These are phyloP conservation scores for Callinectes sapidus DNA, from an alignment of 2,888 invertebrate genomes.

Conservation along the genomic window DNA sequence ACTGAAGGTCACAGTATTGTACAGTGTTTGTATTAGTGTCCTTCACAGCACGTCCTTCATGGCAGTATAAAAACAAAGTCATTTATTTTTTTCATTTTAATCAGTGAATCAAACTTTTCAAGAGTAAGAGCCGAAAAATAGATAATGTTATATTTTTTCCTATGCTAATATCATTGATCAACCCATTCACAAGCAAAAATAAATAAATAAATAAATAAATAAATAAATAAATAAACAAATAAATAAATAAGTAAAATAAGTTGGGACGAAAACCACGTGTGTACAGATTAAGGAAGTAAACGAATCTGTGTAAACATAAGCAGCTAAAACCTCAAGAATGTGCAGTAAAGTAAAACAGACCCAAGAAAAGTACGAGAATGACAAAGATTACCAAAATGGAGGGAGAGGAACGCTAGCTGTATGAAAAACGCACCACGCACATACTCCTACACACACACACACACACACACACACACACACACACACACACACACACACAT, in stretches of 20 bases:
- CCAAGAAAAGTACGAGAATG: neutral
- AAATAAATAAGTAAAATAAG: too few species aligned
- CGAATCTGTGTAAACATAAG: neutral
- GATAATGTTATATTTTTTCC: too few species aligned
- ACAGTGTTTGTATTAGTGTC: too few species aligned
- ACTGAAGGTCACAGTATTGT: too few species aligned
- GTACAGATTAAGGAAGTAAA: neutral
- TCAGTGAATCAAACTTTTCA: too few species aligned
- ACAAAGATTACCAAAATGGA: neutral
- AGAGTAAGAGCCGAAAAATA: too few species aligned
- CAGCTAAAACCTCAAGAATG: neutral
- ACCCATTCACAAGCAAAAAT: neutral
- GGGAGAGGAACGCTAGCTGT: neutral
- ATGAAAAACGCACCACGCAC: conserved; percentile 9
- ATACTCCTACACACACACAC: neutral
- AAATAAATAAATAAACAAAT: too few species aligned
- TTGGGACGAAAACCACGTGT: neutral
- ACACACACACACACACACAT: conserved; percentile 27
- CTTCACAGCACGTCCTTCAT: too few species aligned
- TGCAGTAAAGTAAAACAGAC: neutral
- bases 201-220: neutral
- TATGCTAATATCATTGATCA: too few species aligned
- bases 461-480: conserved; percentile 20
- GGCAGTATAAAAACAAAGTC: too few species aligned
- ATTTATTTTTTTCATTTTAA: too few species aligned